phyloP scores from a whole-genome alignment of 2,113 vertebrate species.

The Tupaia tana region DNA sequence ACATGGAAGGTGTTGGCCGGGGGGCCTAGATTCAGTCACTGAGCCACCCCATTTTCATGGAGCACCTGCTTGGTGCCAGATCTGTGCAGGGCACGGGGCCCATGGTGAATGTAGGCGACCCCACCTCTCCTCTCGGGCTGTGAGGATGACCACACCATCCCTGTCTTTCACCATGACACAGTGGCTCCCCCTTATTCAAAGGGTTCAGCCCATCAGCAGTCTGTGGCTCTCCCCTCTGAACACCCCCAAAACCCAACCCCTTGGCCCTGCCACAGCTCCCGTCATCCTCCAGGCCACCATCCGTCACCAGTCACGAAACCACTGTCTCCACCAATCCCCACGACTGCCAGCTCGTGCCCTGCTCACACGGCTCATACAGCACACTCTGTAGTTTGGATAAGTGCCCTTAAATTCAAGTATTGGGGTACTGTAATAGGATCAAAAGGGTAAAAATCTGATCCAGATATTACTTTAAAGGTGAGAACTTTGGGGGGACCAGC shows the following conservation, averaged over 20 bases:
- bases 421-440: too few species aligned
- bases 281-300: background rate
- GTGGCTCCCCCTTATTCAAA: fast-evolving
- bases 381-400: background rate
- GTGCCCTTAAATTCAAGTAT: too few species aligned
- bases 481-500: too few species aligned
- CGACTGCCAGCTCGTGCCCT: fast-evolving
- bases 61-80: background rate
- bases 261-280: background rate
- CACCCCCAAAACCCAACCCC: background rate
- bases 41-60: fast-evolving
- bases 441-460: too few species aligned
- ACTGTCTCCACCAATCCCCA: background rate
- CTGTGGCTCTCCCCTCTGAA: background rate
- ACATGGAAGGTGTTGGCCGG: fast-evolving
- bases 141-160: fast-evolving
- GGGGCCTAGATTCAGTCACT: fast-evolving
- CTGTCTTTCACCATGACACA: background rate
- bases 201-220: background rate
- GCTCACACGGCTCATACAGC: fast-evolving
- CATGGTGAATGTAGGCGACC: background rate
- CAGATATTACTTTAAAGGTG: too few species aligned
- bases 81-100: background rate
- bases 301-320: background rate
- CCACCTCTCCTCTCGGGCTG: background rate